Conservation (phyloP, 2,113 vertebrate species). For the Brienomyrus longianalis region DNA sequence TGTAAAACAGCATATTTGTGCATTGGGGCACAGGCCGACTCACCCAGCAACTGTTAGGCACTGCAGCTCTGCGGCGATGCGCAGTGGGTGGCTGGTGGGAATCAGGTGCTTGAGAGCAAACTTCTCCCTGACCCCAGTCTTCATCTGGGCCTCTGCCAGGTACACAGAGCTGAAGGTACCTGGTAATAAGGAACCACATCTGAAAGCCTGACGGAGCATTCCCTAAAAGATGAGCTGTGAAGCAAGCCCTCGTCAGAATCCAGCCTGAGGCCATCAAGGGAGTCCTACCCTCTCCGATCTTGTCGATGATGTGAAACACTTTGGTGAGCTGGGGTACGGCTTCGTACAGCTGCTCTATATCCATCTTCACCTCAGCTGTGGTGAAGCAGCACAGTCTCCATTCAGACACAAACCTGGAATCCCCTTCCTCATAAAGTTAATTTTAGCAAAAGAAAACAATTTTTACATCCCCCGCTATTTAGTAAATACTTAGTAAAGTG, state of each 20-base stretch:
- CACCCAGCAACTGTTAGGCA: conserved; percentile 91
- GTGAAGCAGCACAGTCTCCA: conserved; percentile 24
- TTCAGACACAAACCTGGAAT: background rate
- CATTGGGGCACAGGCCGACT: conserved; percentile 11
- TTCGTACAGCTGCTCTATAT: conserved; percentile 82
- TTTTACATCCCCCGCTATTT: background rate
- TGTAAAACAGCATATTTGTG: background rate
- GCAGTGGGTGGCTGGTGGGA: conserved; percentile 89
- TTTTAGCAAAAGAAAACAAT: background rate
- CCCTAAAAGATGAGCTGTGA: background rate
- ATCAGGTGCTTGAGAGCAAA: conserved; percentile 95
- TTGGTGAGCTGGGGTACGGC: conserved; percentile 80
- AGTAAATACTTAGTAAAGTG: background rate
- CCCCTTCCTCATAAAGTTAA: background rate
- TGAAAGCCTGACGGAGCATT: too few species aligned
- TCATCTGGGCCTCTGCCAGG: conserved; percentile 78
- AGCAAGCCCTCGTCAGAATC: background rate
- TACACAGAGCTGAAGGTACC: conserved; percentile 98
- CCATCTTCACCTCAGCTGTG: conserved; percentile 66
- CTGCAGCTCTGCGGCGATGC: conserved; percentile 94
- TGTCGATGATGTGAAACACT: conserved; percentile 79
- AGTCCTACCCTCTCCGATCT: conserved; percentile 87
- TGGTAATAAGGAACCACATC: conserved; percentile 40
- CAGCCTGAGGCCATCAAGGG: background rate
- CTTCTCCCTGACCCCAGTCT: conserved; percentile 69